Evolutionary conservation across 2,888 invertebrate genomes (phyloP).

Genomic region (Mesoligia furuncula): DNA sequence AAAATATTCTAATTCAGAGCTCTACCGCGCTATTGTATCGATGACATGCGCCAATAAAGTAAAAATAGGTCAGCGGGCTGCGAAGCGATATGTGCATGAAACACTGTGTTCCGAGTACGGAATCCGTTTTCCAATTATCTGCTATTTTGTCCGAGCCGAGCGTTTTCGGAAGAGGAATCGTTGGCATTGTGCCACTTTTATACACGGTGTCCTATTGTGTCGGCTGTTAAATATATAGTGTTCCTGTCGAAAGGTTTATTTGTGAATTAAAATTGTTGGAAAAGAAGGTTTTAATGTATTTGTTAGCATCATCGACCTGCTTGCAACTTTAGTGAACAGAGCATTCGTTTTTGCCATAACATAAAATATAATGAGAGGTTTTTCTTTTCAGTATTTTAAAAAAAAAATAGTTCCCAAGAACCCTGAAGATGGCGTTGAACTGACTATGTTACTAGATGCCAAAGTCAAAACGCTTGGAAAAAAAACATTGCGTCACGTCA

Average conservation of each 20-base stretch:
- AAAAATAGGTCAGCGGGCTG: slow-evolving; percentile 60
- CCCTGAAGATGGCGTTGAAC: too few species aligned
- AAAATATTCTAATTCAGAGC: slow-evolving; percentile 62
- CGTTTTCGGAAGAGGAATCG: slow-evolving; percentile 38
- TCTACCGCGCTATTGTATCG: slow-evolving; percentile 58
- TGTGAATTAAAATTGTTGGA: slow-evolving; percentile 26
- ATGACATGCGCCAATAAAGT: slow-evolving; percentile 64
- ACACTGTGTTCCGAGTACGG: slow-evolving; percentile 48
- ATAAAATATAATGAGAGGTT: too few species aligned
- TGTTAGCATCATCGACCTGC: not conserved
- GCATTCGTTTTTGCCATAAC: not conserved
- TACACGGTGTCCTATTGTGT: slow-evolving; percentile 49
- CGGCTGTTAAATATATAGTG: slow-evolving; percentile 37
- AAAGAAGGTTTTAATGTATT: slow-evolving; percentile 16
- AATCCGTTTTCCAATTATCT: slow-evolving; percentile 64
- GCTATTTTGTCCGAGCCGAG: slow-evolving; percentile 50
- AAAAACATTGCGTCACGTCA: too few species aligned
- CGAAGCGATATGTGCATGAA: slow-evolving; percentile 61
- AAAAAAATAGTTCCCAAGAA: too few species aligned
- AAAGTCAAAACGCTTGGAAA: too few species aligned
- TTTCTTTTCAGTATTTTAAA: too few species aligned
- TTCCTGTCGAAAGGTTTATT: slow-evolving; percentile 39
- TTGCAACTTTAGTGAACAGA: not conserved
- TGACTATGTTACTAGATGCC: too few species aligned
- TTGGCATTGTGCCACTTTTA: slow-evolving; percentile 60